phyloP scores from a whole-genome alignment of 2,797 vertebrate genomes.

The Dicrostonyx torquatus region DNA sequence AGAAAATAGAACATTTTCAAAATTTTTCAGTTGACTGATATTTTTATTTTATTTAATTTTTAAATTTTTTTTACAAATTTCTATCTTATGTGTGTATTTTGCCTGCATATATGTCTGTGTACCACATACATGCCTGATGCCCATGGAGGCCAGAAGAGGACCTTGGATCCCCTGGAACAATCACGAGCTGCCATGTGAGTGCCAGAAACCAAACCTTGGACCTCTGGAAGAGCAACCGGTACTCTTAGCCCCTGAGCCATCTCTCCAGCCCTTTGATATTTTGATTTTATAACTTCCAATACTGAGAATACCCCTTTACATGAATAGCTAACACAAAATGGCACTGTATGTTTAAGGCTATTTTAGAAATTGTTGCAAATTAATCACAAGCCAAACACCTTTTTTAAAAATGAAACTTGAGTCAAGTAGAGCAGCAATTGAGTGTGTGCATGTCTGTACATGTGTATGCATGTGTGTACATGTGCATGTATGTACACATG shows the following conservation, averaged over 20 bases:
- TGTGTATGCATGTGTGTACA: too few species aligned
- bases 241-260: neutral
- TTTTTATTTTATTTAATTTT: neutral
- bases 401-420: neutral
- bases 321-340: neutral
- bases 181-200: neutral
- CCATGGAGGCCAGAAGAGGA: neutral
- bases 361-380: neutral
- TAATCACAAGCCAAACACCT: neutral
- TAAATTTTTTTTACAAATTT: neutral
- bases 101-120: neutral
- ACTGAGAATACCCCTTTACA: neutral
- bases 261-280: neutral
- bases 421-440: neutral
- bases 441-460: neutral
- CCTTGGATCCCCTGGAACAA: neutral
- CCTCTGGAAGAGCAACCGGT: neutral
- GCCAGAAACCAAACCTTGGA: too few species aligned
- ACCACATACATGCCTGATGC: neutral
- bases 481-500: too few species aligned
- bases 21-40: neutral
- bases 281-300: neutral
- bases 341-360: neutral
- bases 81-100: neutral
- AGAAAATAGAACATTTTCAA: neutral